Evolutionary conservation across 2,113 vertebrate species (phyloP).

Genomic region (Cyanocitta stelleri): DNA sequence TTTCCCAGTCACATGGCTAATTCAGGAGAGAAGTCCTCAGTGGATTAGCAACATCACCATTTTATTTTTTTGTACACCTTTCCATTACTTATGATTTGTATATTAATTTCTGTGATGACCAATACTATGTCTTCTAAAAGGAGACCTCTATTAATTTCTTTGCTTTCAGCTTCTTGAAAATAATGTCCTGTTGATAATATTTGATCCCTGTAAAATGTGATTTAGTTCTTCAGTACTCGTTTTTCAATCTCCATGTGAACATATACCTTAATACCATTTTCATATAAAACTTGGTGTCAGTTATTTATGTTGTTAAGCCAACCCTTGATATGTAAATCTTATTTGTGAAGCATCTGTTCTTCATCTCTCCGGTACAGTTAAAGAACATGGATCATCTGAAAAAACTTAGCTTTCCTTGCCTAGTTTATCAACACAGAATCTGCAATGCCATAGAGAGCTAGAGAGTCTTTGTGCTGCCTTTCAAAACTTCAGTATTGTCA

Average conservation of each 20-base stretch:
- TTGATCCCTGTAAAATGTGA: neutral
- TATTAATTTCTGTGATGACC: neutral
- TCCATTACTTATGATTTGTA: neutral
- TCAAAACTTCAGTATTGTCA: neutral
- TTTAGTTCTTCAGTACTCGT: neutral
- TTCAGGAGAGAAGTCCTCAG: neutral
- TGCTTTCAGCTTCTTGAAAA: neutral
- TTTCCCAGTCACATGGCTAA: fast-evolving
- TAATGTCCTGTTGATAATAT: neutral
- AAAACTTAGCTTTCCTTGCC: neutral
- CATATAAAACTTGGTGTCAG: neutral
- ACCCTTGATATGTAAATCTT: neutral
- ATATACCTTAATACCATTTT: neutral
- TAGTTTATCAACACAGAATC: neutral
- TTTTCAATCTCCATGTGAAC: neutral
- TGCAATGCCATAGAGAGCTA: neutral
- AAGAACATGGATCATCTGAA: neutral
- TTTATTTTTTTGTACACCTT: neutral
- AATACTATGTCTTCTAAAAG: neutral
- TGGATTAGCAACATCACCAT: neutral
- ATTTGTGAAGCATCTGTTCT: neutral
- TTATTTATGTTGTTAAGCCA: neutral
- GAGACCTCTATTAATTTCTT: neutral
- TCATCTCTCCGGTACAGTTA: neutral
- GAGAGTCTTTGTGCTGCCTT: neutral